phyloP scores from a whole-genome alignment of 2,797 vertebrate genomes.

The Neoniphon sammara region DNA sequence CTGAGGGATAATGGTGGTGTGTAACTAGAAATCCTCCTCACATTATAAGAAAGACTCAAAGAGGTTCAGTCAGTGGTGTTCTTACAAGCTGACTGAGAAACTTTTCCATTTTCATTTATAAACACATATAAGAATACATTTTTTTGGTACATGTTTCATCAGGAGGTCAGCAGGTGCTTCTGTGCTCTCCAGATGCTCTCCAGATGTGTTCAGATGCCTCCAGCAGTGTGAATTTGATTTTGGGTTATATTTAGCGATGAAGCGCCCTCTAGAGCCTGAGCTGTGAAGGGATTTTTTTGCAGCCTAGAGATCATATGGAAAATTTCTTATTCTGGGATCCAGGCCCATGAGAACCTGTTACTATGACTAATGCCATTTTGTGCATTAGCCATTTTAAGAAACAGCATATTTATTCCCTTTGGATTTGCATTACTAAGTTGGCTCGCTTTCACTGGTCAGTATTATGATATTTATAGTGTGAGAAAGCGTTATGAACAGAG shows the following conservation, averaged over 20 bases:
- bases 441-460: too few relatives aligned
- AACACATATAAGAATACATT: constrained; percentile 44
- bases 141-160: constrained; percentile 44
- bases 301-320: background rate
- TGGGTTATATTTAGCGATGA: constrained; percentile 38
- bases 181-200: constrained; percentile 55
- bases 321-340: background rate
- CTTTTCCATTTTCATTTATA: constrained; percentile 47
- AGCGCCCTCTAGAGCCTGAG: constrained; percentile 65
- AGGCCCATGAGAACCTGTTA: background rate
- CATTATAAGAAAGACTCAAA: background rate
- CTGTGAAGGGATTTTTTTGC: background rate
- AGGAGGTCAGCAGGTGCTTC: constrained; percentile 75
- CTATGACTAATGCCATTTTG: too few relatives aligned
- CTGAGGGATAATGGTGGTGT: too few relatives aligned
- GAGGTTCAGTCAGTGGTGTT: constrained; percentile 28
- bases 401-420: too few relatives aligned
- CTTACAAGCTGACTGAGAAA: constrained; percentile 46
- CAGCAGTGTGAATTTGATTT: background rate
- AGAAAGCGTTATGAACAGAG: too few relatives aligned
- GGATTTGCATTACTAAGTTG: too few relatives aligned
- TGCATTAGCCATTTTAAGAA: too few relatives aligned
- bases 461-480: too few relatives aligned
- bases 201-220: constrained; percentile 60
- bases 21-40: background rate